Percentiles rank a stretch among this genome's conserved stretches.
phyloP scores from a whole-genome alignment of 2,797 vertebrate species.

The Trematomus bernacchii region DNA sequence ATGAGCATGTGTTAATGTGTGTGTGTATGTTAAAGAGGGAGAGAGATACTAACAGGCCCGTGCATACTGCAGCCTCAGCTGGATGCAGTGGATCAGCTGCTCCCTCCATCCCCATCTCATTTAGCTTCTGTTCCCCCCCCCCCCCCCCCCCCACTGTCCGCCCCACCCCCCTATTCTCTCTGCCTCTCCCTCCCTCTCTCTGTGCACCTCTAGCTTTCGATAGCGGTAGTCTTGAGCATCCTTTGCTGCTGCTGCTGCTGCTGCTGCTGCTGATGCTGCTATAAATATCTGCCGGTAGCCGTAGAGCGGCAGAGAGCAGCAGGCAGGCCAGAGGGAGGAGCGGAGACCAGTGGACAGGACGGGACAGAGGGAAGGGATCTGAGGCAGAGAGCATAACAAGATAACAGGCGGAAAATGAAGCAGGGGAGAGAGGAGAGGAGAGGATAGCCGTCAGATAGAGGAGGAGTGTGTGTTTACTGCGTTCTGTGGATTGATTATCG shows the following conservation, averaged over 20 bases:
- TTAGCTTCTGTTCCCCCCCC: conserved; percentile 72
- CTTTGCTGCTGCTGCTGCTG: conserved; percentile 78
- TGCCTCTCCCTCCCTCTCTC: conserved; percentile 16
- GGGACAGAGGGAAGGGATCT: conserved; percentile 48
- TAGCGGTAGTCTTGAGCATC: conserved; percentile 83
- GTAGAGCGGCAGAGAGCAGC: conserved; percentile 76
- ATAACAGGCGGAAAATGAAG: conserved; percentile 63
- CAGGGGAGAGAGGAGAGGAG: conserved; percentile 50
- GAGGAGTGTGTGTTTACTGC: conserved; percentile 28
- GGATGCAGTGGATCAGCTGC: conserved; percentile 83
- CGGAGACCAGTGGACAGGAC: conserved; percentile 60
- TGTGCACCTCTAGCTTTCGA: conserved; percentile 73
- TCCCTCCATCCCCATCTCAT: conserved; percentile 76
- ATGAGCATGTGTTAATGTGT: conserved; percentile 33
- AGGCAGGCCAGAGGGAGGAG: conserved; percentile 78
- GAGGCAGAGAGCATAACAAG: conserved; percentile 54
- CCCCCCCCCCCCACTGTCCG: conserved; percentile 48
- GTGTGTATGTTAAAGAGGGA: conserved; percentile 3
- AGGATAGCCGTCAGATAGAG: conserved; percentile 45
- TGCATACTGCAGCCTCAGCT: conserved; percentile 89
- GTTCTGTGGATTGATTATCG: conserved; percentile 19
- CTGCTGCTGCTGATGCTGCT: conserved; percentile 80
- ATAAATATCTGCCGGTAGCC: conserved; percentile 82
- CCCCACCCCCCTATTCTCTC: conserved; percentile 63
- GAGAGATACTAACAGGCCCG: conserved; percentile 59